Evolutionary conservation across 2,797 vertebrate species (phyloP), one percentile per base, ranked within the genome.

Genomic region (Garrulus glandarius): DNA sequence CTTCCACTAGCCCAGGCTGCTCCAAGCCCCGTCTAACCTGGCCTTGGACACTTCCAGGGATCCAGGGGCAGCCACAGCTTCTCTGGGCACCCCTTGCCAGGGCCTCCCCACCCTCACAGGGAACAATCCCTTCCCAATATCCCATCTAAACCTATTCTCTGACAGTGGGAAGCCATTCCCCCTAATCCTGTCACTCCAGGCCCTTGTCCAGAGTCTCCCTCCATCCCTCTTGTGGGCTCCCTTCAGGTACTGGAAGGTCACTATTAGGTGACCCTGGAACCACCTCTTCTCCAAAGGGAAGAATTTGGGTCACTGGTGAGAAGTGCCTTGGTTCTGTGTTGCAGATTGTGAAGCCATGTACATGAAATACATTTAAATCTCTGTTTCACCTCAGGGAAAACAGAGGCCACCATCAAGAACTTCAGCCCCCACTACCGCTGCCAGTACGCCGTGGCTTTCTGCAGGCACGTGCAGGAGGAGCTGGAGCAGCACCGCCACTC

Each of bases 381-480:
- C 56, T 90, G 0, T 64, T 88, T 97, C 39, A 27, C 92, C 95
- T 84, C 74, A 99, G 99, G 96, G 15, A 98, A 98, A 94, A 98
- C 98, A 5, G 98, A 99, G 87, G 98, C 98, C 1, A 95, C 97
- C 92, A 98, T 99, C 93, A 98, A 97, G 82, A 98, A 98, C 69
- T 99, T 99, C 93, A 96, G 98, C 56, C 98, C 98, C 0, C 98
- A 98, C 96, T 99, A 99, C 97, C 98, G 89, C 68, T 98, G 98
- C 60, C 99, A 99, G 95, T 98, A 98, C 8, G 95, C 96, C 0
- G 97, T 99, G 97, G 98, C 98, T 36, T 98, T 98, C 74, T 98
- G 99, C 97, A 96, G 96, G 53, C 97, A 98, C 1, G 90, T 99
- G 11, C 98, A 98, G 77, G 98, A 98, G 53, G 98, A 99, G 15